Conservation (phyloP, 2,888 invertebrate genomes). For the Loripinus fragilis region DNA sequence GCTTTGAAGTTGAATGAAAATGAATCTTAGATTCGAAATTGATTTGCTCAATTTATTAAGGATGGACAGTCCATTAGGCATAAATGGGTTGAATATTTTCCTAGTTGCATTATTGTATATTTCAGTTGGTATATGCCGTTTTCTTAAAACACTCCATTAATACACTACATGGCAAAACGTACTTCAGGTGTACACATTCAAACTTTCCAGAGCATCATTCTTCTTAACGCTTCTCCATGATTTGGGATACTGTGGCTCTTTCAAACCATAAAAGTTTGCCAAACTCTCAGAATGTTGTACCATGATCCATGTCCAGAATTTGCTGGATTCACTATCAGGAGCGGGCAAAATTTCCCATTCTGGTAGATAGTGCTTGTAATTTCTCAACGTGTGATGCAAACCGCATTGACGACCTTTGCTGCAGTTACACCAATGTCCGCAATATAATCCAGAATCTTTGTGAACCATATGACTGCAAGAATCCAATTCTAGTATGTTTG, state of each 20-base stretch:
- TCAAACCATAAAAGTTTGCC: background rate
- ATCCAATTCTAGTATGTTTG: background rate
- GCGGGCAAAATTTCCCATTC: constrained; percentile 16
- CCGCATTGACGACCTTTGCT: background rate
- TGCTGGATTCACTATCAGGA: background rate
- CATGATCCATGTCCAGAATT: constrained; percentile 3
- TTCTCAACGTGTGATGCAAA: background rate
- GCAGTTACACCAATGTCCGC: constrained; percentile 16
- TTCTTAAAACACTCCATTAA: no score
- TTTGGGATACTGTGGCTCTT: background rate
- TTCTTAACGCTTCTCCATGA: background rate
- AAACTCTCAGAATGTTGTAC: background rate
- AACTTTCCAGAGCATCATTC: background rate
- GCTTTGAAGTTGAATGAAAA: no score
- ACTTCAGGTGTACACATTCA: no score
- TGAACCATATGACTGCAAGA: constrained; percentile 1
- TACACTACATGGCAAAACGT: no score
- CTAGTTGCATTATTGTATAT: no score
- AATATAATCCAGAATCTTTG: background rate
- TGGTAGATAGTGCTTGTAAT: constrained; percentile 14
- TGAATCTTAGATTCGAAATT: no score
- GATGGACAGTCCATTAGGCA: no score
- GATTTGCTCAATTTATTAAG: no score
- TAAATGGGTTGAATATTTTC: no score
- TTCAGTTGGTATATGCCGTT: no score